phyloP scores from a whole-genome alignment of 2,888 invertebrate species.

The Criorhina ranunculi region DNA sequence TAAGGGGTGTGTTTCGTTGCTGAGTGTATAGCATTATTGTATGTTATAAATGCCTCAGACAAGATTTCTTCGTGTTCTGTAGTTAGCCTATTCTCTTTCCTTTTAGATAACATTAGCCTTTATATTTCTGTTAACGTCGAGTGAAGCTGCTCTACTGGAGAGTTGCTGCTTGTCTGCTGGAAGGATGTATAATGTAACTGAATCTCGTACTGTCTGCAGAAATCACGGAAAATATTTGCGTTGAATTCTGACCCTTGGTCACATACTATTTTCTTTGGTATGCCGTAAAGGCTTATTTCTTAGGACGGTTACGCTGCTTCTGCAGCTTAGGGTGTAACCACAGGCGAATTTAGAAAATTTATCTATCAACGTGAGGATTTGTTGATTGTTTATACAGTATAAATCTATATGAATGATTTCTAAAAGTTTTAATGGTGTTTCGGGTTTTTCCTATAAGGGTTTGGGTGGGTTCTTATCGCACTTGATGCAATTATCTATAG shows the following conservation, averaged over 20 bases:
- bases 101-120: background rate
- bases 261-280: too few relatives aligned
- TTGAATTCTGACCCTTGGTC: slow-evolving; percentile 18
- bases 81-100: background rate
- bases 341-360: slow-evolving; percentile 49
- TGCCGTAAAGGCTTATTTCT: background rate
- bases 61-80: slow-evolving; percentile 10
- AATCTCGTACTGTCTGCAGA: slow-evolving; percentile 23
- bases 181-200: slow-evolving; percentile 18
- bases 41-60: background rate
- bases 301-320: background rate
- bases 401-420: slow-evolving; percentile 37
- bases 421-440: slow-evolving; percentile 1
- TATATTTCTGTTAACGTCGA: slow-evolving; percentile 26
- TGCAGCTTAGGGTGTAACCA: slow-evolving; percentile 2
- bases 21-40: background rate
- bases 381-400: slow-evolving; percentile 36
- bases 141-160: slow-evolving; percentile 15
- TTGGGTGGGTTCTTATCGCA: background rate
- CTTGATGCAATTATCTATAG: background rate
- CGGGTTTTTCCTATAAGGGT: background rate
- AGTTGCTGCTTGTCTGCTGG: slow-evolving; percentile 21
- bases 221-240: slow-evolving; percentile 11
- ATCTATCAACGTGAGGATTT: slow-evolving; percentile 44
- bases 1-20: slow-evolving; percentile 5